Evolutionary conservation across 2,113 vertebrate genomes (phyloP), one percentile per base, ranked within the genome.

Genomic region (Talpa occidentalis): DNA sequence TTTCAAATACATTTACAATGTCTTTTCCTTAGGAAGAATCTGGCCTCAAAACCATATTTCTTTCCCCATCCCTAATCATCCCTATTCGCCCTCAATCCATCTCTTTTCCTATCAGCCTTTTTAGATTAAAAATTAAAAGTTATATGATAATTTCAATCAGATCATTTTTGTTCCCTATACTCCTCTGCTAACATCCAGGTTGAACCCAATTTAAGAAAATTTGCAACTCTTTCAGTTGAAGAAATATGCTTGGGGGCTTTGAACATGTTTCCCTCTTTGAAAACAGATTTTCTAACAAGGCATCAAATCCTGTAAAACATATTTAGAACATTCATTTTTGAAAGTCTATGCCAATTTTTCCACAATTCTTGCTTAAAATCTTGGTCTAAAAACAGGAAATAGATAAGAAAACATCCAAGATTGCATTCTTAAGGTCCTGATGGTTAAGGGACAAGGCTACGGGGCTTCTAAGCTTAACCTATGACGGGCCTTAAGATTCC

Each of bases 81-180:
- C 76, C 76, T 91, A 6, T 60, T 80, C 52, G 28, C 40, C 93
- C 74, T 96, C 56, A 89, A 28, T 42, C 56, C 11, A 80, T 35
- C 6, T 17, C 35, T 62, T 97, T 96, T 22, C 21, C 91, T 92
- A 94, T 32, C 19, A 93, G 32, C 16, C 37, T 66, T 52, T 26
- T 90, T 73, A 60, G 64, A 91, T 66, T 95, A 84, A 91, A 96
- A 74, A 89, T 40, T 83, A 93, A 92, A 86, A 52, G 49, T 80
- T 62, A 74, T 73, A 84, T 26, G 44, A 86, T 52, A 59, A 8
- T 92, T 94, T 88, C n/a, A 72, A 60, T 86, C 54, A 64, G 44
- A 82, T 87, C 4, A 7, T 93, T 67, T 92, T 86, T 77, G 7
- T 89, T 81, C 56, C 35, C 21, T 10, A 9, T 78, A 16, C 35